Evolutionary conservation across 2,113 vertebrate species (phyloP), one percentile per base, ranked within the genome.

Genomic region (Scytalopus superciliaris): DNA sequence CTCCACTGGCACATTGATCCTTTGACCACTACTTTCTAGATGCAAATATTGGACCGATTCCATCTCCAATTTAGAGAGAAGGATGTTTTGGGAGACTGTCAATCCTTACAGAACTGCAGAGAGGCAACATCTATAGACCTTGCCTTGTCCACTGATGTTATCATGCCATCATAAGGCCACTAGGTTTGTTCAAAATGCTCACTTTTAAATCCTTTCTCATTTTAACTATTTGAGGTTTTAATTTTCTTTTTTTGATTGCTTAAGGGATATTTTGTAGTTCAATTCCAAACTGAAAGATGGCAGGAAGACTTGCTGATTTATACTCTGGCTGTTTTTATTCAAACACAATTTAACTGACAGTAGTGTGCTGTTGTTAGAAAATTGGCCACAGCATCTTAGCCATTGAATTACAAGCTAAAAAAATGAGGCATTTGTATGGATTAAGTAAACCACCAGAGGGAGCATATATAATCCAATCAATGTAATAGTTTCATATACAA

Each of bases 381-480:
- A 83, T 13, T 68, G 22, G 12, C 35, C 33, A 53, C n/a, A 57
- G 23, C 30, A 55, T 72, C 39, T 70, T 49, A 80, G 37, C 18
- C 53, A 76, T 24, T 84, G 53, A 90, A 87, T 66, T 56, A 57
- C 14, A 89, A 81, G 79, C 53, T 73, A 22, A 23, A 56, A 45
- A 33, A 74, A 33, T 14, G 7, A 91, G 7, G 1, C 37, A 84
- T 74, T 87, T 89, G 14, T 80, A 39, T 73, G 70, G 42, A 88
- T 91, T 95, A 85, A 91, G 35, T 76, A 86, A 83, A 77, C 94
- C 94, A 96, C 81, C 78, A 96, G 94, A 94, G 91, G 87, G 91
- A 96, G 94, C 45, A 40, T 94, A 74, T 55, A 79, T 93, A 96
- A 96, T 84, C 87, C 63, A 83, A 86, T 94, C 70, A 80, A 6